Evolutionary conservation across 2,888 invertebrate genomes (phyloP), one percentile per base, ranked within the genome.

Genomic region (Rhagium mordax): DNA sequence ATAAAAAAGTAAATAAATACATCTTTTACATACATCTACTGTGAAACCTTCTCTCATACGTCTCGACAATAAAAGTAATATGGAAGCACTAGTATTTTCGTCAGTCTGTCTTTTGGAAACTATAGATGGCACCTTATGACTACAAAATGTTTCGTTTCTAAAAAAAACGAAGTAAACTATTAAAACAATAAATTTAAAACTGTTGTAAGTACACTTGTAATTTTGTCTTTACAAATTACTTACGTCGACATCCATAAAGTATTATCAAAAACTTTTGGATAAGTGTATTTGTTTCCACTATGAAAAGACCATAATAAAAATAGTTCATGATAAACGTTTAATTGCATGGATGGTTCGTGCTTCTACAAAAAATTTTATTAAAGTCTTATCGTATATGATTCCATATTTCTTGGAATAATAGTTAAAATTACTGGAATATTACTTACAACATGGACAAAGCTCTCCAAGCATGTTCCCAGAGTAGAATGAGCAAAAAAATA

Each of bases 41-140:
- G 91, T 91, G 86, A 94, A 95, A 29, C 95, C 95, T 87, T 95
- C 95, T 53, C 94, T 88, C 75, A 95, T 89, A 73, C 95, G 88
- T 80, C 94, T 92, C 64, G 94, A 93, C 72, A 95, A 86, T 61
- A 95, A 88, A 82, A 92, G 91, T 77, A 90, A 89, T 74, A 94
- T 87, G 66, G 90, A 89, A 74, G 93, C 89, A 77, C 89, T 91
- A 16, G 91, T 89, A 84, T 92, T 92, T 76, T 91, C 90, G 81
- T 93, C 93, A 75, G 91, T 90, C 85, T 93, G 93, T 80, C 91
- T 90, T 81, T 93, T 91, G 48, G 91, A 88, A 57, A 92, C 88
- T 74, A 92, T 86, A 74, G 90, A 89, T 51, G 90, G 89, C 72
- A 89, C 89, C 78, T 89, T 89, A 74, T 90, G 89, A 72, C 89